Conservation (phyloP, 2,888 invertebrate genomes). For the Zhuqinia jingwanae region DNA sequence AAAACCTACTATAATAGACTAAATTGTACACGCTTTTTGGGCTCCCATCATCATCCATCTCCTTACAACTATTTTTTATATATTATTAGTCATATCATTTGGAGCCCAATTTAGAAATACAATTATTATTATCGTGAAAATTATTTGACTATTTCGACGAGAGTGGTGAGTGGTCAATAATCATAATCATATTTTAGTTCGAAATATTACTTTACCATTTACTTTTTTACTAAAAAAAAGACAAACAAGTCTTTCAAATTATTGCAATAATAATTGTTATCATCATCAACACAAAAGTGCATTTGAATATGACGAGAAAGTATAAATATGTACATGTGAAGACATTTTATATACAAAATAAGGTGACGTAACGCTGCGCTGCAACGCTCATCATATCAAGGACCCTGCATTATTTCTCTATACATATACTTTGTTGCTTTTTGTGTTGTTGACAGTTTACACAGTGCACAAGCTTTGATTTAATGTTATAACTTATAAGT, state of each 20-base stretch:
- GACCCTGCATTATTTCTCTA: conserved; percentile 28
- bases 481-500: background rate
- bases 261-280: no score
- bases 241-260: conserved; percentile 46
- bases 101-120: conserved; percentile 51
- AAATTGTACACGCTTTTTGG: conserved; percentile 41
- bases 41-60: conserved; percentile 44
- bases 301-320: no score
- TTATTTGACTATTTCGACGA: conserved; percentile 55
- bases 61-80: conserved; percentile 24
- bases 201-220: background rate
- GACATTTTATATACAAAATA: conserved; percentile 31
- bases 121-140: conserved; percentile 35
- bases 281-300: background rate
- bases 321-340: conserved; percentile 11
- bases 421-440: conserved; percentile 15
- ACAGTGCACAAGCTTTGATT: background rate
- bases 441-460: conserved; percentile 23
- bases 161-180: conserved; percentile 29
- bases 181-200: background rate
- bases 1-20: conserved; percentile 46
- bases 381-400: background rate
- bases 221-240: conserved; percentile 16
- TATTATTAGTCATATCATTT: conserved; percentile 13
- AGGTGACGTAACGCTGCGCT: conserved; percentile 42